Base-by-base conservation (phyloP, 2,888 invertebrate genomes). In the Epicampocera succincta region DNA sequence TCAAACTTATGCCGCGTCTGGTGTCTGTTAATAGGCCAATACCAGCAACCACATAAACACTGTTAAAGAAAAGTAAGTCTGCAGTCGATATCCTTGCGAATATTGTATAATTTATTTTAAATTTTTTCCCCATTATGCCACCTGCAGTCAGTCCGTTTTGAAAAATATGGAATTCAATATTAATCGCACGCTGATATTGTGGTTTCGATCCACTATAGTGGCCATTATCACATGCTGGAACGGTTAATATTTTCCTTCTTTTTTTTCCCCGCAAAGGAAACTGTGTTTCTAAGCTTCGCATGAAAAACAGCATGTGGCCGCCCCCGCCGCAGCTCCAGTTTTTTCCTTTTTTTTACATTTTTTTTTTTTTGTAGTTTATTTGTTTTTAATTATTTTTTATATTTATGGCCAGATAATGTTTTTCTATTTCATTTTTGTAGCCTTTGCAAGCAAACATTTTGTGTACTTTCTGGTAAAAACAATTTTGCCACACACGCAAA, bases 201-300 rank as follows among this genome's bases (percentile, higher is more conserved):
- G 78, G 78, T 79, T 73, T 15, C 52, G 44, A 68, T 29, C 52
- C 60, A 61, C 52, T 48, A 73, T 73, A 73, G 72, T 73, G 60
- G 68, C 72, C 65, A 72, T 72, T 72, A 66, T 66, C 66, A 68
- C 66, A 66, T 50, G 13, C n/a, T 21, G 2, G 11, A 3, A 25
- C 19, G 50, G 46, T 50, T 40, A 29, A 40, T 11, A n/a, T 12
- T 17, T 33, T 17, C 50, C 46, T 58, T 33, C 8, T 13, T 12
- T 17, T 33, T 17, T 60, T 50, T 58, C 21, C 8, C 15, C 44
- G 3, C 65, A 65, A 66, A 78, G 78, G 72, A 78, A 78, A 52
- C 65, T 44, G 66, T 21, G 25, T 15, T 56, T 4, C 52, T 25
- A 69, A 68, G 54, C 52, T 63, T 69, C 25, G 6, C 12, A 21